Evolutionary conservation across 2,797 vertebrate genomes (phyloP), one percentile per base, ranked within the genome.

Genomic region (Diglossa cyanea): DNA sequence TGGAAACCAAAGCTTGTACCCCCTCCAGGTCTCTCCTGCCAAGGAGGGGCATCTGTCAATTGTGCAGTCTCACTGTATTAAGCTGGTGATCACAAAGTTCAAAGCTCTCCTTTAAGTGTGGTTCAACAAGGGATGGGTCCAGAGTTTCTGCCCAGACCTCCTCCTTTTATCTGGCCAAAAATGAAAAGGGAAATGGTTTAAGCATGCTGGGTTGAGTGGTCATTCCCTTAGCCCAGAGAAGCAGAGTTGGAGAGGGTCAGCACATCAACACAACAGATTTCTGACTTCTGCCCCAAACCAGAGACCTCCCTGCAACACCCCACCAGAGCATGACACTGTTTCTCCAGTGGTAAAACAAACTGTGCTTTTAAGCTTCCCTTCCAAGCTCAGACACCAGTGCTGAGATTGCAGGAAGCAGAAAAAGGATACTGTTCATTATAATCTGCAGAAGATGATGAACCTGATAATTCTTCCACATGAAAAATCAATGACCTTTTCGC

Each of bases 401-500:
- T 91, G 68, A 79, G 45, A 65, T 88, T 91, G 76, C 58, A 86
- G 73, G 66, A 93, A 73, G 77, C n/a, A 88, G 79, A 57, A 84
- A 86, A 91, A 71, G 21, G 40, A 78, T 70, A 57, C 26, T n/a
- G 33, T 55, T 55, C 40, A 30, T 88, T 93, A 81, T 55, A 86
- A 88, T 70, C 75, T 72, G 17, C 76, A 90, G 37, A 93, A 91
- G 37, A 83, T 0, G 10, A 86, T 55, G 65, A 95, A 91, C 9
- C 55, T 70, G 70, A 54, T 93, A 90, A 93, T 81, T 79, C 76
- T 81, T 88, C 24, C 58, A 50, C 13, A 6, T 1, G 11, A 78
- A 75, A 81, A 86, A 89, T 47, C 88, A 74, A 67, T 88, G 82
- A 94, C 87, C 60, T 90, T 96, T 91, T 62, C 78, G 70, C 30